These are phyloP conservation scores for Copidosoma floridanum DNA, from an alignment of 1,140 invertebrate species.

Conservation along the genomic window DNA sequence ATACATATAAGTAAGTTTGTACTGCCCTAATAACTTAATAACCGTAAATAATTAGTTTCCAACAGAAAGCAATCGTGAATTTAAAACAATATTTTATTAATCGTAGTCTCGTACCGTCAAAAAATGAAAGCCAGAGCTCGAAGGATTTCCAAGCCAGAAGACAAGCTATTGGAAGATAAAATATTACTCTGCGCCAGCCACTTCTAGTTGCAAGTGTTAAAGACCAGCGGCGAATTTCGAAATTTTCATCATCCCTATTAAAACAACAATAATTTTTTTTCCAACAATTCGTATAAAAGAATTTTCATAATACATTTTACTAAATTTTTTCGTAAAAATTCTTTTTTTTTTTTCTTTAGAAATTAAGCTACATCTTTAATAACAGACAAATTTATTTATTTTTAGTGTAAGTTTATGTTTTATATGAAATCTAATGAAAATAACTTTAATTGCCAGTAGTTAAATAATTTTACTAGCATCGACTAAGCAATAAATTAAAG, in stretches of 20 bases:
- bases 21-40: too few relatives aligned
- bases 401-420: too few relatives aligned
- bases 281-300: background rate
- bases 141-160: constrained; percentile 57
- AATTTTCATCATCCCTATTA: constrained; percentile 50
- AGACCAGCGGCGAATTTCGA: constrained; percentile 52
- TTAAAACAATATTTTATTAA: too few relatives aligned
- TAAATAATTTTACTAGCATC: background rate
- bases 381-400: too few relatives aligned
- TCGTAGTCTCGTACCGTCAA: constrained; percentile 45
- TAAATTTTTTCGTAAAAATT: too few relatives aligned
- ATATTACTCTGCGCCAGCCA: constrained; percentile 56
- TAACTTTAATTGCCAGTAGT: background rate
- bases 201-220: constrained; percentile 50
- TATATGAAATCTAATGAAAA: too few relatives aligned
- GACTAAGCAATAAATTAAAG: background rate
- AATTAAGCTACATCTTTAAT: too few relatives aligned
- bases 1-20: too few relatives aligned
- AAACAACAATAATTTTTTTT: constrained; percentile 25
- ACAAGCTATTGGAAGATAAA: constrained; percentile 55
- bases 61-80: too few relatives aligned
- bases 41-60: too few relatives aligned
- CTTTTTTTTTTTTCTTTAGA: too few relatives aligned
- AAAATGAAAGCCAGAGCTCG: constrained; percentile 53
- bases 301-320: too few relatives aligned